A percentile compares a stretch with the other conserved stretches of the same genome.
phyloP scores from a whole-genome alignment of 2,113 vertebrate species.

The Dolichallabes microphthalmus region DNA sequence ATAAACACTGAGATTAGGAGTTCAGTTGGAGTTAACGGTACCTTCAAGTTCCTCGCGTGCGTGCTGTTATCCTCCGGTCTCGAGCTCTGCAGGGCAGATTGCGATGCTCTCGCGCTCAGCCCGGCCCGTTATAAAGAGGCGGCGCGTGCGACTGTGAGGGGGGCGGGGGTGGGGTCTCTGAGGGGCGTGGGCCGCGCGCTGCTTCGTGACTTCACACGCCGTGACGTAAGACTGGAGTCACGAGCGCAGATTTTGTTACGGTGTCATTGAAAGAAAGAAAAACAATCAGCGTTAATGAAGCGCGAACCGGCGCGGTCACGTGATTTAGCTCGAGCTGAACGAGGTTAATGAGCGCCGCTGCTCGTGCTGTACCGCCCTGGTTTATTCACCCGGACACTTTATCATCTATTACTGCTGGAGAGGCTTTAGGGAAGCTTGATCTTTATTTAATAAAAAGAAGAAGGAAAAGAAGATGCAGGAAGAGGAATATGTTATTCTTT shows the following conservation, averaged over 20 bases:
- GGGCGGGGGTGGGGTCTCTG: conserved; percentile 49
- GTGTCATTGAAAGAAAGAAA: conserved; percentile 66
- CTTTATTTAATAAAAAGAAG: too few relatives aligned
- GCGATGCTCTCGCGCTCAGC: conserved; percentile 46
- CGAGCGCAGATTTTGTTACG: conserved; percentile 52
- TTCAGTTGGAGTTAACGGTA: neutral
- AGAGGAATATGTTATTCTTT: too few relatives aligned
- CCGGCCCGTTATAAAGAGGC: conserved; percentile 66
- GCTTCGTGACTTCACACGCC: conserved; percentile 72
- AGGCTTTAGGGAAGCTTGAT: too few relatives aligned
- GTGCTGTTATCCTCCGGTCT: conserved; percentile 13
- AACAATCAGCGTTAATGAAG: conserved; percentile 12
- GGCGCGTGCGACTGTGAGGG: conserved; percentile 51
- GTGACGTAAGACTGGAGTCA: conserved; percentile 64
- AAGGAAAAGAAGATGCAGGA: too few relatives aligned
- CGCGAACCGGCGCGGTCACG: neutral
- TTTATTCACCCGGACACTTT: too few relatives aligned
- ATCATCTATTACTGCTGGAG: neutral
- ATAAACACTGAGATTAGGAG: neutral
- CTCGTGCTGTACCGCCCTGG: too few relatives aligned
- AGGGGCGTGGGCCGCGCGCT: conserved; percentile 52
- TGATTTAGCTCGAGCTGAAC: neutral
- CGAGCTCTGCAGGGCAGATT: conserved; percentile 19
- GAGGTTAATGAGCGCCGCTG: neutral
- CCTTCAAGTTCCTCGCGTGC: conserved; percentile 20